Conservation (phyloP, 2,113 vertebrate genomes). For the Eretmochelys imbricata region DNA sequence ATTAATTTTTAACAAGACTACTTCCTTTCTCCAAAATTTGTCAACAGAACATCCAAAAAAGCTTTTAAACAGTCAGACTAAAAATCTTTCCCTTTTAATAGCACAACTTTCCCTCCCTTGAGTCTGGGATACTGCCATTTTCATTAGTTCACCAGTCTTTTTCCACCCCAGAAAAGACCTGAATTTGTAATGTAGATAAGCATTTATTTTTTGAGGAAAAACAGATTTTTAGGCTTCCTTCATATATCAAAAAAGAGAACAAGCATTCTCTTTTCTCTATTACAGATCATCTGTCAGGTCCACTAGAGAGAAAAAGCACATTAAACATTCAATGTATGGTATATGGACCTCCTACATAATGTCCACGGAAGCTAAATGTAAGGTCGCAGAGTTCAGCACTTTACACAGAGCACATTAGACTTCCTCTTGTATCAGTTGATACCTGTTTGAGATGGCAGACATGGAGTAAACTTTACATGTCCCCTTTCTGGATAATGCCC, state of each 20-base stretch:
- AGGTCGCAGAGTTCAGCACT: not conserved
- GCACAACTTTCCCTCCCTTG: not conserved
- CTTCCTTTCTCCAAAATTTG: not conserved
- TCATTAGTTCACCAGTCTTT: not conserved
- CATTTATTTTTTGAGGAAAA: not conserved
- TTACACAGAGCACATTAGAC: not conserved
- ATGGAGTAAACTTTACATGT: not conserved
- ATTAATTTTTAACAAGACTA: not conserved
- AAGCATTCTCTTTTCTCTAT: not conserved
- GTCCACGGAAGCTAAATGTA: not conserved
- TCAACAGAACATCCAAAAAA: not conserved
- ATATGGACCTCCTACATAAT: not conserved
- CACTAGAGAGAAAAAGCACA: not conserved
- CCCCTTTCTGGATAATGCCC: not conserved
- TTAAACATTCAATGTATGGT: not conserved
- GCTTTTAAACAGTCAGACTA: not conserved
- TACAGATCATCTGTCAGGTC: not conserved
- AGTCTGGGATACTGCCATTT: not conserved
- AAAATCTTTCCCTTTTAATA: not conserved
- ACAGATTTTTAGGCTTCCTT: not conserved
- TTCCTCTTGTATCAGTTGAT: not conserved
- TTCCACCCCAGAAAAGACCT: not conserved
- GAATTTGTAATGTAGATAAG: not conserved
- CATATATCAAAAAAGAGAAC: not conserved
- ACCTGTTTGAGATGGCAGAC: not conserved